phyloP scores from a whole-genome alignment of 2,113 vertebrate species.

The Triplophysa dalaica region DNA sequence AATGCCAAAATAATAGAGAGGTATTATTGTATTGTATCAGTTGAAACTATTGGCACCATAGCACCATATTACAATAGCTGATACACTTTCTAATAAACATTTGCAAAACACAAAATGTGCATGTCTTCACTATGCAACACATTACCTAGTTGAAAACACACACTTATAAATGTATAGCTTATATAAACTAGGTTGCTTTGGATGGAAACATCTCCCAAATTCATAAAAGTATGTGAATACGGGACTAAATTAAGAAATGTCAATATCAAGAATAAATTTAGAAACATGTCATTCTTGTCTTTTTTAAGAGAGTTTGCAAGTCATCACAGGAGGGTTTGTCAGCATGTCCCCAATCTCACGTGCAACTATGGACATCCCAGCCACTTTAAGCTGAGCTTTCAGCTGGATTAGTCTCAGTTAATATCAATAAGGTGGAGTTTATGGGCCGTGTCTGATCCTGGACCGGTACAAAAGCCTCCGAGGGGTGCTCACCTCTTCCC shows the following conservation, averaged over 20 bases:
- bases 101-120: background rate
- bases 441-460: constrained; percentile 44
- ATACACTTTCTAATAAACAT: background rate
- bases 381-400: constrained; percentile 56
- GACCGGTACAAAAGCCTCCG: constrained; percentile 62
- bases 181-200: no score
- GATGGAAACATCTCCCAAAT: no score
- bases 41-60: background rate
- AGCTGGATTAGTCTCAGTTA: constrained; percentile 67
- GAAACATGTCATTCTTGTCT: no score
- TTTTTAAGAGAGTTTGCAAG: background rate
- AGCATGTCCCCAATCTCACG: constrained; percentile 26
- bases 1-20: background rate
- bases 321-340: background rate
- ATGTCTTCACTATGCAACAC: background rate
- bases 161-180: no score
- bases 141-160: background rate
- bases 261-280: no score
- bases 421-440: constrained; percentile 53
- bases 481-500: constrained; percentile 11
- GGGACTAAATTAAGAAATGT: no score
- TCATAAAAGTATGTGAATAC: no score
- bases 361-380: constrained; percentile 27
- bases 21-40: background rate
- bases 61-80: background rate